A percentile compares a stretch with the other conserved stretches of the same genome.
Evolutionary conservation across 2,113 vertebrate species (phyloP).

Genomic region (Madoqua kirkii): DNA sequence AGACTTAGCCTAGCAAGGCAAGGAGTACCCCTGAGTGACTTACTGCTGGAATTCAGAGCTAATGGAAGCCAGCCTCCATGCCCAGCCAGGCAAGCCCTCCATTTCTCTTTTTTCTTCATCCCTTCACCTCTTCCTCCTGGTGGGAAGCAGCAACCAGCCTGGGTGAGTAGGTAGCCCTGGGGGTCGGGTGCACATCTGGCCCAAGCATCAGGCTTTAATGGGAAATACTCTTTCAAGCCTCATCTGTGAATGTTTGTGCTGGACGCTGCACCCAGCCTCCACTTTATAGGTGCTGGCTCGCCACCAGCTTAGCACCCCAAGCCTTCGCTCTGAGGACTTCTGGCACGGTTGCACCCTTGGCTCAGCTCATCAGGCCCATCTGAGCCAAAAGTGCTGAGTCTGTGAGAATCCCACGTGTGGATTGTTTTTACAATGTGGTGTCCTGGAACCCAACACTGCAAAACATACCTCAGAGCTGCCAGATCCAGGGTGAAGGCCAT

Average conservation of each 20-base stretch:
- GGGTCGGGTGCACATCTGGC: background rate
- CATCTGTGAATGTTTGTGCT: background rate
- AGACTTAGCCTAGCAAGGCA: background rate
- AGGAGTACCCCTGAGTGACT: background rate
- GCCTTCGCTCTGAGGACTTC: background rate
- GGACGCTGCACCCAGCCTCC: background rate
- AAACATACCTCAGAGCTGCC: background rate
- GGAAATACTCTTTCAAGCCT: background rate
- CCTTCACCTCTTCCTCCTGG: background rate
- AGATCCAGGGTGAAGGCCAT: background rate
- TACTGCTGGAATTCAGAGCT: background rate
- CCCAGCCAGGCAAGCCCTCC: background rate
- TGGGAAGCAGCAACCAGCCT: background rate
- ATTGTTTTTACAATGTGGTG: background rate
- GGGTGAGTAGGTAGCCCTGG: background rate
- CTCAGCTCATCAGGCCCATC: accelerated
- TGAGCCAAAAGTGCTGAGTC: background rate
- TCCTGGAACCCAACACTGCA: background rate
- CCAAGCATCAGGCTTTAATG: background rate
- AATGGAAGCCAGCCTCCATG: background rate
- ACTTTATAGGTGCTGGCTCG: background rate
- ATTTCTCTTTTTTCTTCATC: background rate
- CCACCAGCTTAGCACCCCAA: background rate
- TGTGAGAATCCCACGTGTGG: background rate
- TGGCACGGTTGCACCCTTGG: background rate